Conservation (phyloP, 2,113 vertebrate genomes). For the Ceyx margarethae region DNA sequence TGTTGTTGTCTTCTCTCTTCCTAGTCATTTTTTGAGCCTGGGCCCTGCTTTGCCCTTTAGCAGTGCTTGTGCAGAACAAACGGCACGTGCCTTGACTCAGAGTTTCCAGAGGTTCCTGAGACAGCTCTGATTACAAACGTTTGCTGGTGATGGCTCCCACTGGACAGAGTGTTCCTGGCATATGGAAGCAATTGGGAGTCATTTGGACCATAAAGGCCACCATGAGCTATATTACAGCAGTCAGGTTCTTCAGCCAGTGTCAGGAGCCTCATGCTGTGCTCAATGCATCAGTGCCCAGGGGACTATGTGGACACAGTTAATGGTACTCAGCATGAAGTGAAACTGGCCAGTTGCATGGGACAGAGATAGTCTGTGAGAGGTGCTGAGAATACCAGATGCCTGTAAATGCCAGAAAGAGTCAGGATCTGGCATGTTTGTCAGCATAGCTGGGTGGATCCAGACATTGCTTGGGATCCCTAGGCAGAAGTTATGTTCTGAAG, state of each 20-base stretch:
- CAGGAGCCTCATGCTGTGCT: neutral
- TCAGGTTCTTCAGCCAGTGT: neutral
- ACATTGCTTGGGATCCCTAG: neutral
- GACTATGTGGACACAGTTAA: neutral
- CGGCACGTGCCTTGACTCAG: conserved; percentile 13
- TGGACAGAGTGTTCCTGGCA: neutral
- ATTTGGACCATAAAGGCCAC: neutral
- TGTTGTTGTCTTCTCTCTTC: conserved; percentile 23
- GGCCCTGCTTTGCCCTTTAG: neutral
- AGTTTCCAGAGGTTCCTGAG: conserved; percentile 1
- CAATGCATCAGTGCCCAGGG: neutral
- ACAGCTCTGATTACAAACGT: conserved; percentile 37
- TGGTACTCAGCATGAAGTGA: neutral
- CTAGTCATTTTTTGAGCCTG: neutral
- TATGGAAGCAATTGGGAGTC: conserved; percentile 60
- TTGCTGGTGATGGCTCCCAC: conserved; percentile 36
- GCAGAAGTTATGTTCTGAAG: neutral
- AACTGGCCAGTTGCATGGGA: neutral
- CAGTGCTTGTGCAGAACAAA: conserved; percentile 20
- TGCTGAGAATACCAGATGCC: neutral
- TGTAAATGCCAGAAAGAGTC: neutral
- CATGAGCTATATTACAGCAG: neutral
- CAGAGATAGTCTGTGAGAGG: neutral
- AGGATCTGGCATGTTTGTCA: neutral
- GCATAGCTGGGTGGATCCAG: neutral